Evolutionary conservation across 2,888 invertebrate genomes (phyloP), one percentile per base, ranked within the genome.

Genomic region (Xestia xanthographa): DNA sequence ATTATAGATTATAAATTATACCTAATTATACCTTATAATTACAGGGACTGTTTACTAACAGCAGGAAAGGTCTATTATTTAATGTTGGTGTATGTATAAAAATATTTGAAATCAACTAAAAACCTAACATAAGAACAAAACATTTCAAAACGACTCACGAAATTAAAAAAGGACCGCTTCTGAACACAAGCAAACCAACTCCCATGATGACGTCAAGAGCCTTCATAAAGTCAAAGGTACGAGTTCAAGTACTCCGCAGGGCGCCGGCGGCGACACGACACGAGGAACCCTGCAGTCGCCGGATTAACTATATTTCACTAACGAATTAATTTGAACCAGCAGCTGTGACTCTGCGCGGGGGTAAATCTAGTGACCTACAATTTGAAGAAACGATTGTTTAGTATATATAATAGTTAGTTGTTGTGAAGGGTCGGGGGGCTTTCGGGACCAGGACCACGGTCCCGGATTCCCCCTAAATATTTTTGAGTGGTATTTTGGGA

Each of bases 241-340:
- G 68, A 83, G 86, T 87, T 88, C 88, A 87, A 88, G 89, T 91
- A 89, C 86, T 66, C 93, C n/a, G 83, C 92, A 91, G 94, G 94
- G 90, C 79, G 91, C 91, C 92, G 81, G 88, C 79, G 83, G 84
- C 86, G 77, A 86, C 86, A 86, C 88, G 86, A 88, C 87, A 90
- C 70, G 88, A 83, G 82, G 83, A 85, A 84, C 91, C 91, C 90
- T 86, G 88, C 87, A 66, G 92, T 77, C 83, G 58, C 84, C 85
- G 85, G 87, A 90, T 90, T 89, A 90, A 92, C 88, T 85, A 88
- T 90, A 89, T 90, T 90, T 91, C 86, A 91, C 89, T 88, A 89
- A 93, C 92, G 89, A 92, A 93, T 92, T 93, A 92, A 93, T 93
- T 92, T 92, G 84, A 85, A 80, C 66, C 72, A 84, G 74, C 87